Conservation (phyloP, 1,140 invertebrate species). For the Brachionus angularis region DNA sequence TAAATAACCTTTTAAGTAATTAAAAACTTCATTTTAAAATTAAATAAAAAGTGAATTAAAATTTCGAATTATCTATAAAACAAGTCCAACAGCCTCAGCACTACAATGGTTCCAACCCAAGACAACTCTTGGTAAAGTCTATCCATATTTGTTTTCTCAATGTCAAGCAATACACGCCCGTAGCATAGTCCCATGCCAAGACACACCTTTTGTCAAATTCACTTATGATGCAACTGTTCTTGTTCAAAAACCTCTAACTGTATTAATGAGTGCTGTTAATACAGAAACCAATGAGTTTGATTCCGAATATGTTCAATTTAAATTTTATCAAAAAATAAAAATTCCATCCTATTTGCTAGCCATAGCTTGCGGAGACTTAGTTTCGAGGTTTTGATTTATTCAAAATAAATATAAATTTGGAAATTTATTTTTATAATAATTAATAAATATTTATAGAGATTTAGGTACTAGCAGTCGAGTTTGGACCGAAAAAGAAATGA, state of each 20-base stretch:
- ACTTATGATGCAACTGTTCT: slow-evolving; percentile 75
- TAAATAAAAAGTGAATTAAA: slow-evolving; percentile 20
- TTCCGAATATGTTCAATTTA: slow-evolving; percentile 38
- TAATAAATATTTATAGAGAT: slow-evolving; percentile 53
- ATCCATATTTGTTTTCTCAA: slow-evolving; percentile 87
- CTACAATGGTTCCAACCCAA: slow-evolving; percentile 81
- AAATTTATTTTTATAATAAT: background rate
- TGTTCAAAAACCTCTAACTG: slow-evolving; percentile 62
- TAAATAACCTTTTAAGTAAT: slow-evolving; percentile 30
- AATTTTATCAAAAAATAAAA: slow-evolving; percentile 47
- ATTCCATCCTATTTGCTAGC: slow-evolving; percentile 69
- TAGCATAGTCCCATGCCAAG: slow-evolving; percentile 84
- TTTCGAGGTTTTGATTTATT: slow-evolving; percentile 60
- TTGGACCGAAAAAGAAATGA: slow-evolving; percentile 80
- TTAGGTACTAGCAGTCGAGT: slow-evolving; percentile 75
- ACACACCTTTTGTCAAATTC: slow-evolving; percentile 83
- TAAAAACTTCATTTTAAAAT: background rate
- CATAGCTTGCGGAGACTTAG: slow-evolving; percentile 77
- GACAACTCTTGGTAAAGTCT: slow-evolving; percentile 78
- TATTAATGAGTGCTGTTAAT: slow-evolving; percentile 79
- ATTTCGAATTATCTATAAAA: slow-evolving; percentile 52
- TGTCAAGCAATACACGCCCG: slow-evolving; percentile 80
- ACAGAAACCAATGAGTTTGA: slow-evolving; percentile 45
- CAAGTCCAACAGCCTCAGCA: slow-evolving; percentile 62
- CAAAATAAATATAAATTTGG: background rate